Percentiles rank a stretch among this genome's conserved stretches.
phyloP scores from a whole-genome alignment of 2,888 invertebrate genomes.

The Dyspetes luteomarginatus region DNA sequence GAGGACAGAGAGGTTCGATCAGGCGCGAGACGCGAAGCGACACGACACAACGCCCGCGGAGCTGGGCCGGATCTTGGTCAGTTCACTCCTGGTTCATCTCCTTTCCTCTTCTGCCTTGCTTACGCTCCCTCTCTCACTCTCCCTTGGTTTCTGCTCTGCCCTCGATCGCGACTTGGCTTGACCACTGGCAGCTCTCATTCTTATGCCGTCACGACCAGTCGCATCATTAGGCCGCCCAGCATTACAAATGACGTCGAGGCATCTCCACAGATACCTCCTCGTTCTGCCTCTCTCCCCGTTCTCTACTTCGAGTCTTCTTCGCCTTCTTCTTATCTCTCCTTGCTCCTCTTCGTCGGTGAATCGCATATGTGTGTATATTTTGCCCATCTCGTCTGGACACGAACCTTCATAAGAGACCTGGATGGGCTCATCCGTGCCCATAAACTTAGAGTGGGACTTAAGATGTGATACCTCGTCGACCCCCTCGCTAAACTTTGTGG shows the following conservation, averaged over 20 bases:
- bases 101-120: slow-evolving; percentile 12
- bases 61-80: slow-evolving; percentile 55
- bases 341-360: slow-evolving; percentile 43
- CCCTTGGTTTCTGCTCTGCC: slow-evolving; percentile 9
- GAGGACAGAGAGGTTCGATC: slow-evolving; percentile 39
- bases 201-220: slow-evolving; percentile 76
- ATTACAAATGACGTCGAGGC: slow-evolving; percentile 76
- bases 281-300: slow-evolving; percentile 35
- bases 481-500: slow-evolving; percentile 59
- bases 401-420: no score
- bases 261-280: slow-evolving; percentile 62
- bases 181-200: slow-evolving; percentile 71
- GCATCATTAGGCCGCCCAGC: slow-evolving; percentile 77
- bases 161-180: slow-evolving; percentile 48
- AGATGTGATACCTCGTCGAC: slow-evolving; percentile 50
- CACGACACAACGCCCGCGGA: slow-evolving; percentile 52
- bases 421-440: slow-evolving; percentile 44
- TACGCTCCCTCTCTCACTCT: slow-evolving; percentile 4
- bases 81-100: slow-evolving; percentile 22
- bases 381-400: no score
- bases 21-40: slow-evolving; percentile 57
- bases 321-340: slow-evolving; percentile 43
- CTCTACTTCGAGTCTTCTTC: slow-evolving; percentile 12
- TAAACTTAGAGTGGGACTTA: neutral
- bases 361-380: slow-evolving; percentile 26